Evolutionary conservation across 2,888 invertebrate genomes (phyloP), one percentile per base, ranked within the genome.

Genomic region (Lumbricus terrestris): DNA sequence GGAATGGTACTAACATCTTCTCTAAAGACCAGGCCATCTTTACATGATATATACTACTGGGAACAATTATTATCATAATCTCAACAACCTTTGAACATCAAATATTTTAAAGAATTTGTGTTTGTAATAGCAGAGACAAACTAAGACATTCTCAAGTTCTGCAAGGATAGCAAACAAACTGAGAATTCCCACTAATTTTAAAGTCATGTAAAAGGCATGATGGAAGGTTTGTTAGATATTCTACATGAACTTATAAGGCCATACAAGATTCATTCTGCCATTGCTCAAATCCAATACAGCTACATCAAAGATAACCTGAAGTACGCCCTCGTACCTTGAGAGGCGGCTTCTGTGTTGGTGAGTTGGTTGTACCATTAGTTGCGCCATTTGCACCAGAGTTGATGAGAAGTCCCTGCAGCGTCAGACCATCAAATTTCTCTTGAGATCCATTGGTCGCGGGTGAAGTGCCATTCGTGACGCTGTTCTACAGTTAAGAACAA

Each of bases 401-500:
- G 0, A 94, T 94, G 13, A 94, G 93, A 88, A 94, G 92, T 13
- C 94, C 94, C 90, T 94, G 94, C 35, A 94, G 92, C 29, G 94
- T 93, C 35, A 94, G 92, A 0, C 92, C 92, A n/a, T 93, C 93
- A 29, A n/a, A 35, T 35, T 38, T 37, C 69, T 85, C 37, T 37
- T 85, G 85, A 5, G 85, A 23, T 85, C 85, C 85, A 35, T 37
- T 37, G 37, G 85, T 34, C 20, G 18, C 34, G 35, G 85, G 5
- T 6, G n/a, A 35, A 82, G 34, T 82, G n/a, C 34, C 69, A 82
- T 16, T 85, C 16, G 29, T 35, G 8, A 35, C 33, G 34, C 35
- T 15, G 15, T 85, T 37, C 85, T 85, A 23, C n/a, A 69, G 69
- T 69, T 69, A 69, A n/a, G 13, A 69, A n/a, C 69, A 69, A n/a